Conservation (phyloP, 1,140 invertebrate genomes). For the Panulirus ornatus region DNA sequence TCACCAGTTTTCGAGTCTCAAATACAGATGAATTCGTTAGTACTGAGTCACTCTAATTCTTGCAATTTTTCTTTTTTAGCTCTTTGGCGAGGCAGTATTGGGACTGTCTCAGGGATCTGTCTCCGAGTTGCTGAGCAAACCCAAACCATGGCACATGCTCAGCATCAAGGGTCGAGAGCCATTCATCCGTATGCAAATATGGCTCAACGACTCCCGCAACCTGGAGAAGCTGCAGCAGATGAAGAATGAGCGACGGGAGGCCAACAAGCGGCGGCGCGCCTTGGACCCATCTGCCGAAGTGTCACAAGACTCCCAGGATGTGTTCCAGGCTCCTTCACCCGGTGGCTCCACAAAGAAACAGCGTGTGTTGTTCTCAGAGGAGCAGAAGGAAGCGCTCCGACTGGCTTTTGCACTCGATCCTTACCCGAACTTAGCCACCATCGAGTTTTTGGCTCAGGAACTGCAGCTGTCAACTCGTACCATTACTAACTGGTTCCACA, state of each 20-base stretch:
- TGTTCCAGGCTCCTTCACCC: slow-evolving; percentile 86
- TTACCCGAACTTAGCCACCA: slow-evolving; percentile 96
- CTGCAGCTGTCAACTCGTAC: slow-evolving; percentile 95
- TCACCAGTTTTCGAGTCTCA: too few species aligned
- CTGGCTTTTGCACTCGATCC: slow-evolving; percentile 96
- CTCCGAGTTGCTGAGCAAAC: slow-evolving; percentile 97
- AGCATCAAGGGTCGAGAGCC: slow-evolving; percentile 98
- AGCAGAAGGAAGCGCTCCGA: slow-evolving; percentile 97
- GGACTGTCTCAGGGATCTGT: slow-evolving; percentile 98
- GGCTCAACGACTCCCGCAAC: slow-evolving; percentile 96
- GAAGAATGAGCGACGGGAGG: slow-evolving; percentile 94
- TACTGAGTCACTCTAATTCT: too few species aligned
- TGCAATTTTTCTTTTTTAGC: slow-evolving; percentile 79
- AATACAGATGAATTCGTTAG: too few species aligned
- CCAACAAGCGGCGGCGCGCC: slow-evolving; percentile 90
- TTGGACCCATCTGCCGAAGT: slow-evolving; percentile 79
- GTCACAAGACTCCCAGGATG: slow-evolving; percentile 93
- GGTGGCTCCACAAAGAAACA: slow-evolving; percentile 88
- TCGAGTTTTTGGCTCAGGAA: slow-evolving; percentile 95
- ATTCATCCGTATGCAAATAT: slow-evolving; percentile 98
- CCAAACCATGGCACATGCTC: slow-evolving; percentile 99
- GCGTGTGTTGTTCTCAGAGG: slow-evolving; percentile 96
- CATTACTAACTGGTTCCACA: slow-evolving; percentile 99
- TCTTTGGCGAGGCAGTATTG: slow-evolving; percentile 97
- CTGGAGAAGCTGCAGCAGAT: slow-evolving; percentile 87